phyloP scores from a whole-genome alignment of 2,888 invertebrate species.

The Sinopyrophorus schimmeli region DNA sequence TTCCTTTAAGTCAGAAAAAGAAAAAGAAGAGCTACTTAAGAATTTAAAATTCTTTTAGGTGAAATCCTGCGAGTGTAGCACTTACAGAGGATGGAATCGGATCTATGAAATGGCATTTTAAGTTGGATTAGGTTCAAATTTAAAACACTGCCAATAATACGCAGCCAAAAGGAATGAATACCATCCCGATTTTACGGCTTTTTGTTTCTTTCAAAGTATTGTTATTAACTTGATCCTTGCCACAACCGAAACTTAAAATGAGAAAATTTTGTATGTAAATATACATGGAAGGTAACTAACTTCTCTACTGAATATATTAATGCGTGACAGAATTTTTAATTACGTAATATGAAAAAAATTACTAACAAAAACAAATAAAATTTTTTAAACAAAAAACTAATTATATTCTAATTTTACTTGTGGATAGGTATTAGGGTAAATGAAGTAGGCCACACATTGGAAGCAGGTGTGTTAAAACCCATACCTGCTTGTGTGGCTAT shows the following conservation, averaged over 20 bases:
- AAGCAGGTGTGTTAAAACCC: too few species aligned
- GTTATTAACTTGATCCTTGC: conserved; percentile 23
- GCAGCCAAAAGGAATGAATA: conserved; percentile 48
- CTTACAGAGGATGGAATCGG: conserved; percentile 53
- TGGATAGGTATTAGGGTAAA: too few species aligned
- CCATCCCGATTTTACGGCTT: conserved; percentile 32
- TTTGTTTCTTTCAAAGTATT: conserved; percentile 30
- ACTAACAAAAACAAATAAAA: too few species aligned
- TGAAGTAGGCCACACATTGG: too few species aligned
- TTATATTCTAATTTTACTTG: too few species aligned
- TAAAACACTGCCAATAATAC: conserved; percentile 57
- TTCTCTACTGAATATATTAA: too few species aligned
- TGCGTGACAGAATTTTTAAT: too few species aligned
- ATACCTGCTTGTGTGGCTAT: too few species aligned
- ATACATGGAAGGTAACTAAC: too few species aligned
- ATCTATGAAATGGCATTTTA: conserved; percentile 59
- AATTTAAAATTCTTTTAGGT: conserved; percentile 58
- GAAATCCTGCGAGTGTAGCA: conserved; percentile 56
- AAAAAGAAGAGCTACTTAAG: conserved; percentile 50
- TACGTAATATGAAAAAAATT: too few species aligned
- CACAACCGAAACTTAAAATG: conserved; percentile 11
- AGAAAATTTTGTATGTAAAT: too few species aligned
- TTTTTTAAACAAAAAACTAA: too few species aligned
- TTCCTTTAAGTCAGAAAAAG: conserved; percentile 24
- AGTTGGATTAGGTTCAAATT: conserved; percentile 59